Conservation (phyloP, 1,140 invertebrate genomes). For the Saxidomus purpurata region DNA sequence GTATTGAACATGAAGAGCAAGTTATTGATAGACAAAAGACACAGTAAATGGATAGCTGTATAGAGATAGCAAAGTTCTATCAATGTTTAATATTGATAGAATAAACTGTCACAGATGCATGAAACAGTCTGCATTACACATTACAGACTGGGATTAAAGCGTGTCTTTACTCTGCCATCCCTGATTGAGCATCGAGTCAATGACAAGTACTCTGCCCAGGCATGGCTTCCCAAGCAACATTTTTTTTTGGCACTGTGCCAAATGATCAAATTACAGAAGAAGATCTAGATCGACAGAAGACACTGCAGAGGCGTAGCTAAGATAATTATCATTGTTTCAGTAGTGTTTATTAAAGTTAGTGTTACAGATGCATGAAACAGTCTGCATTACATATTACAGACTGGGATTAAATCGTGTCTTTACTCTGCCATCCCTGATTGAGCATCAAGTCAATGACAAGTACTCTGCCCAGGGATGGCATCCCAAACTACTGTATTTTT, state of each 20-base stretch:
- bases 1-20: too few species aligned
- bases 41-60: too few species aligned
- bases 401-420: slow-evolving; percentile 33
- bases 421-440: slow-evolving; percentile 6
- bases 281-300: too few species aligned
- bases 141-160: slow-evolving; percentile 29
- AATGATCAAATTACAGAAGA: too few species aligned
- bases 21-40: too few species aligned
- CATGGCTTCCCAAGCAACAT: background rate
- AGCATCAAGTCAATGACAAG: background rate
- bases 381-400: background rate
- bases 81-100: too few species aligned
- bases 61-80: too few species aligned
- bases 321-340: too few species aligned
- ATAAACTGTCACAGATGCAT: slow-evolving; percentile 8
- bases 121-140: background rate
- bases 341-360: too few species aligned
- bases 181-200: slow-evolving; percentile 6
- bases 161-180: background rate
- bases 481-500: background rate
- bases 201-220: slow-evolving; percentile 33
- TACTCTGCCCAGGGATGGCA: slow-evolving; percentile 37
- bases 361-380: too few species aligned
- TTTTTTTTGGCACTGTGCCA: too few species aligned
- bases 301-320: too few species aligned